These are phyloP conservation scores for Dasyurus viverrinus DNA, from an alignment of 2,113 vertebrate species.

Conservation along the genomic window DNA sequence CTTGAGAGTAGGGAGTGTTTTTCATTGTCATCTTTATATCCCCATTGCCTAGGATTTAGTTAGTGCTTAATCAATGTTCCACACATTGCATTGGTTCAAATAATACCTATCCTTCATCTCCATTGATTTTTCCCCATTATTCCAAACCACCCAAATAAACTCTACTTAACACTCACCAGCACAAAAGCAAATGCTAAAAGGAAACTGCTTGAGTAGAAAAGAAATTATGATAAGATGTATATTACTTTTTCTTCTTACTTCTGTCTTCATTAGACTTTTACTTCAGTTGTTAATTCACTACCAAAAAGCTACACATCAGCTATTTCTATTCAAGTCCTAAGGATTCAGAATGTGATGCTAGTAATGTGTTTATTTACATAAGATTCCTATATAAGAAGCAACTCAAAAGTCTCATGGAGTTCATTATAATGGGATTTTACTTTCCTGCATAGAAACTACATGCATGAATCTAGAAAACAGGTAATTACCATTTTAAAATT, in stretches of 20 bases:
- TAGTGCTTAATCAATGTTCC: not conserved
- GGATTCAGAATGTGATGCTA: not conserved
- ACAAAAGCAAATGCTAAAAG: not conserved
- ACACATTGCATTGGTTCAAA: not conserved
- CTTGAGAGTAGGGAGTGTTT: not conserved
- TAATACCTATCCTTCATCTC: not conserved
- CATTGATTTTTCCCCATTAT: not conserved
- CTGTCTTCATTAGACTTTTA: not conserved
- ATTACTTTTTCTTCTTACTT: not conserved
- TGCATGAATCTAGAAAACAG: not conserved
- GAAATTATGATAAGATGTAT: not conserved
- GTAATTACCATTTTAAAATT: constrained; percentile 28
- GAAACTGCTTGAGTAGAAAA: not conserved
- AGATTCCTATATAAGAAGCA: not conserved
- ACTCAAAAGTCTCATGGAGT: not conserved
- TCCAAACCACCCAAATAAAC: not conserved
- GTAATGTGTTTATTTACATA: not conserved
- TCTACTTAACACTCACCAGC: not conserved
- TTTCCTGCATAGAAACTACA: not conserved
- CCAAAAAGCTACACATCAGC: not conserved
- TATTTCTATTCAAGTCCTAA: not conserved
- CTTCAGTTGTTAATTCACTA: not conserved
- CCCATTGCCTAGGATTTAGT: not conserved
- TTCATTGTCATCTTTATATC: not conserved
- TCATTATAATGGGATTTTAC: constrained; percentile 7